Percentiles rank a stretch among this genome's conserved stretches.
Conservation (phyloP, 92 coral and sea anemone species). For the Plumapathes pennacea region DNA sequence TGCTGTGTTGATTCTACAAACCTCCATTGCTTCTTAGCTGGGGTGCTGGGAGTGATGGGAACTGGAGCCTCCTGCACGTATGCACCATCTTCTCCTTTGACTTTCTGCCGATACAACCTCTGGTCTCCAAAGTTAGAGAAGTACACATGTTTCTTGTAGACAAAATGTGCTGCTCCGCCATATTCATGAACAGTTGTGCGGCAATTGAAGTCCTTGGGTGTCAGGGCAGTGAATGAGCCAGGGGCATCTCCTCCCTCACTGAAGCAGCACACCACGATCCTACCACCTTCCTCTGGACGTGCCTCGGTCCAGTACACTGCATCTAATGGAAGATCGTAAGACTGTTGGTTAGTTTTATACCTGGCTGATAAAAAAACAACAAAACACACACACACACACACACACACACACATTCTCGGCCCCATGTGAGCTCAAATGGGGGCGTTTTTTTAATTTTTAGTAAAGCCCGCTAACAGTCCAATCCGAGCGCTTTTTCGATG, state of each 20-base stretch:
- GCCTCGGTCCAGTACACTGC: slow-evolving; percentile 87
- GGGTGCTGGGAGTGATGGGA: slow-evolving; percentile 51
- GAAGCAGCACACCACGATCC: slow-evolving; percentile 69
- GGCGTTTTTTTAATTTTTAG: too few species aligned
- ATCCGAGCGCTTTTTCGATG: too few species aligned
- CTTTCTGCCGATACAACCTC: slow-evolving; percentile 78
- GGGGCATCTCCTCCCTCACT: slow-evolving; percentile 43
- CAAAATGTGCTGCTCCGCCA: slow-evolving; percentile 94
- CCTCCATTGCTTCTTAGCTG: slow-evolving; percentile 80
- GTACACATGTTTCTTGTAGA: slow-evolving; percentile 75
- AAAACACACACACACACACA: too few species aligned
- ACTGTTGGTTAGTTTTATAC: too few species aligned
- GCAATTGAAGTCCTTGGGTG: slow-evolving; percentile 76
- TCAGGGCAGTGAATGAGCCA: slow-evolving; percentile 50
- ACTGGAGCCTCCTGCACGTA: too few species aligned
- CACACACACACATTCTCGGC: too few species aligned
- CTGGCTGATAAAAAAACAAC: neutral
- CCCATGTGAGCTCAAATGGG: too few species aligned
- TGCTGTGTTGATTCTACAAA: too few species aligned
- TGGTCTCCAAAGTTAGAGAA: slow-evolving; percentile 93
- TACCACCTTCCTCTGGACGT: slow-evolving; percentile 81
- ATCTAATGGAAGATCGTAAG: slow-evolving; percentile 38
- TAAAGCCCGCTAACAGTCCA: too few species aligned
- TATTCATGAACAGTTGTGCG: slow-evolving; percentile 91
- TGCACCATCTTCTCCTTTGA: slow-evolving; percentile 16